Evolutionary conservation across 2,113 vertebrate genomes (phyloP).

Genomic region (Aptenodytes forsteri): DNA sequence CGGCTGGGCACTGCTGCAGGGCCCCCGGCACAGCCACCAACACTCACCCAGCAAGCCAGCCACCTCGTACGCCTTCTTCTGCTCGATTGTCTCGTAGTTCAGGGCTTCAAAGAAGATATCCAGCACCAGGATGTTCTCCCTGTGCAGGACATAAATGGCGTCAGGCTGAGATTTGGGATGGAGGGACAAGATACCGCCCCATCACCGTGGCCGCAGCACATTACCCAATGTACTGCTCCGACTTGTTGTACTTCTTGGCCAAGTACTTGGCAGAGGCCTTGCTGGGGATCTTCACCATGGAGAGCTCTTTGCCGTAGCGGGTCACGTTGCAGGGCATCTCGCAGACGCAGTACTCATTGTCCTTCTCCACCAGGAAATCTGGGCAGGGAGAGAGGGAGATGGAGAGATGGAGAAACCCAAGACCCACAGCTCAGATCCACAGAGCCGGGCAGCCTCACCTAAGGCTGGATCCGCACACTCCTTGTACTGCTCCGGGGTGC

Average conservation of each 20-base stretch:
- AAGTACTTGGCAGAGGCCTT: slow-evolving; percentile 98
- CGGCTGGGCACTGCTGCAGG: neutral
- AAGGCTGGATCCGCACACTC: slow-evolving; percentile 96
- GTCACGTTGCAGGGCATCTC: slow-evolving; percentile 97
- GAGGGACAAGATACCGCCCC: fast-evolving
- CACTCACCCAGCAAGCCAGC: slow-evolving; percentile 93
- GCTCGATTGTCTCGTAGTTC: slow-evolving; percentile 98
- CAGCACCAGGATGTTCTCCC: slow-evolving; percentile 97
- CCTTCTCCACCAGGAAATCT: slow-evolving; percentile 97
- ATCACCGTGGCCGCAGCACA: fast-evolving
- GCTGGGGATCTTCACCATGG: slow-evolving; percentile 99
- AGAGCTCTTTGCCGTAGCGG: slow-evolving; percentile 95
- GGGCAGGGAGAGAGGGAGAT: neutral
- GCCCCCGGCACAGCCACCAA: neutral
- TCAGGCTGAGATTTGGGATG: neutral
- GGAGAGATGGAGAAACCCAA: neutral
- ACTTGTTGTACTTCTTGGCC: slow-evolving; percentile 99
- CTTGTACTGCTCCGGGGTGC: slow-evolving; percentile 98
- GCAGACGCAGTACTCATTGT: slow-evolving; percentile 94
- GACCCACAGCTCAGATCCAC: fast-evolving
- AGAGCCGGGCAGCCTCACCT: slow-evolving; percentile 78
- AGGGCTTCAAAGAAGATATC: slow-evolving; percentile 98
- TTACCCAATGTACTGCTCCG: slow-evolving; percentile 97
- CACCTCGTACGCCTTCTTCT: slow-evolving; percentile 98
- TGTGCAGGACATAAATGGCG: slow-evolving; percentile 44